Percentiles rank a stretch among this genome's conserved stretches.
These are phyloP conservation scores for Danio albolineatus DNA, from an alignment of 2,797 vertebrate genomes.

Conservation along the genomic window DNA sequence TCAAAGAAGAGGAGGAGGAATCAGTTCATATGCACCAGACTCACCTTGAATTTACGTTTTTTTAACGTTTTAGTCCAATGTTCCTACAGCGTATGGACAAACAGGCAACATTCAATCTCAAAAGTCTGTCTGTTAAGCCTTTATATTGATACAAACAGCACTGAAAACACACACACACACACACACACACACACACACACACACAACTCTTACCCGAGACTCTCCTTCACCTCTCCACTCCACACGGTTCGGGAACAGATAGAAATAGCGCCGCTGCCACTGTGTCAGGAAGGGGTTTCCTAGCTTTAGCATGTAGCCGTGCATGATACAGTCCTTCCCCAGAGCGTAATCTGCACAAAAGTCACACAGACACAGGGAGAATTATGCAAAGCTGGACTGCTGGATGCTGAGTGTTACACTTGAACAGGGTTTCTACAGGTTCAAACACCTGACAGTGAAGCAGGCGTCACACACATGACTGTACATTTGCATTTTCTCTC, in stretches of 20 bases:
- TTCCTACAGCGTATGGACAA: slow-evolving; percentile 78
- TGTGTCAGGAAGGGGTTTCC: slow-evolving; percentile 97
- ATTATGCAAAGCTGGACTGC: too few relatives aligned
- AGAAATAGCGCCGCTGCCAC: slow-evolving; percentile 98
- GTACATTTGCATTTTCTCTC: too few relatives aligned
- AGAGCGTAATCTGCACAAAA: slow-evolving; percentile 87
- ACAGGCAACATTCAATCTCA: slow-evolving; percentile 58
- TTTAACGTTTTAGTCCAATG: slow-evolving; percentile 82
- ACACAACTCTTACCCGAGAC: slow-evolving; percentile 86
- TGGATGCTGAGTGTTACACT: too few relatives aligned
- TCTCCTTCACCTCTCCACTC: slow-evolving; percentile 97
- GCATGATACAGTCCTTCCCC: slow-evolving; percentile 97
- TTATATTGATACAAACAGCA: background rate
- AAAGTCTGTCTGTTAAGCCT: slow-evolving; percentile 27
- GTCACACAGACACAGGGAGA: background rate
- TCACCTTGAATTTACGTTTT: slow-evolving; percentile 82
- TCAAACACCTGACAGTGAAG: too few relatives aligned
- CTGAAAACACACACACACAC: too few relatives aligned
- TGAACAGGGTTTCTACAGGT: too few relatives aligned
- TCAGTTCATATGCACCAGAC: slow-evolving; percentile 59
- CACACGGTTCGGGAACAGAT: slow-evolving; percentile 98
- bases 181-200: background rate
- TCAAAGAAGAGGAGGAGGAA: slow-evolving; percentile 3
- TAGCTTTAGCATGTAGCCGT: slow-evolving; percentile 95
- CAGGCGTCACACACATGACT: too few relatives aligned